phyloP scores from a whole-genome alignment of 2,113 vertebrate genomes.

The Gymnogyps californianus region DNA sequence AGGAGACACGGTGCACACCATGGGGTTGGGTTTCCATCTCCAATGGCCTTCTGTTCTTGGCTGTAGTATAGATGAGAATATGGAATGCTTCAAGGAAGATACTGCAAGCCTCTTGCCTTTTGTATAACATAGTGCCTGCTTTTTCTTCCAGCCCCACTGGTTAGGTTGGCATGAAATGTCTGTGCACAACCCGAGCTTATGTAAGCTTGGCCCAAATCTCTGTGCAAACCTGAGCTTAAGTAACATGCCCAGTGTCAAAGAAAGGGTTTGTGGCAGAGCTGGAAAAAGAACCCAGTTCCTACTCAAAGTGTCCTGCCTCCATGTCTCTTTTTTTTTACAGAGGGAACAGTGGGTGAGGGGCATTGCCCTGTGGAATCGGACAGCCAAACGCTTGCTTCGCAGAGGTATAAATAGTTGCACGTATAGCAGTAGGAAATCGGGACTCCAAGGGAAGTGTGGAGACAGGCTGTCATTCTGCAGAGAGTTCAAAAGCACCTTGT shows the following conservation, averaged over 20 bases:
- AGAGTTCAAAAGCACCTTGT: background rate
- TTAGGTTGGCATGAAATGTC: background rate
- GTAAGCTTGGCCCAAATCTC: background rate
- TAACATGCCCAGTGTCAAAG: background rate
- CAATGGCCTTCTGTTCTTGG: background rate
- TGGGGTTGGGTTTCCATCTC: background rate
- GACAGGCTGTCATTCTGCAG: background rate
- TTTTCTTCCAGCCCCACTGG: background rate
- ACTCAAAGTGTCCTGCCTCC: too few relatives aligned
- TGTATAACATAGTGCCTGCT: background rate
- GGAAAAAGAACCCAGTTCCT: background rate
- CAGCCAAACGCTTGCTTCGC: background rate
- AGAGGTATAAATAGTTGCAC: background rate
- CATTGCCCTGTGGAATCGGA: background rate
- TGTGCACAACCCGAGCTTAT: background rate
- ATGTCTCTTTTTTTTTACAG: background rate
- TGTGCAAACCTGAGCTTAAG: background rate
- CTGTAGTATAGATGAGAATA: background rate
- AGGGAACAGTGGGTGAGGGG: background rate
- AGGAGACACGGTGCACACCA: background rate
- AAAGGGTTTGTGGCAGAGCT: background rate
- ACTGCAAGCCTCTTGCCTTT: background rate
- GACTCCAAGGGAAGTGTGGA: background rate
- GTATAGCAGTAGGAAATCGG: rapidly evolving
- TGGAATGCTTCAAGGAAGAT: background rate